phyloP scores from a whole-genome alignment of 2,888 invertebrate genomes.

The Spialia ferax region DNA sequence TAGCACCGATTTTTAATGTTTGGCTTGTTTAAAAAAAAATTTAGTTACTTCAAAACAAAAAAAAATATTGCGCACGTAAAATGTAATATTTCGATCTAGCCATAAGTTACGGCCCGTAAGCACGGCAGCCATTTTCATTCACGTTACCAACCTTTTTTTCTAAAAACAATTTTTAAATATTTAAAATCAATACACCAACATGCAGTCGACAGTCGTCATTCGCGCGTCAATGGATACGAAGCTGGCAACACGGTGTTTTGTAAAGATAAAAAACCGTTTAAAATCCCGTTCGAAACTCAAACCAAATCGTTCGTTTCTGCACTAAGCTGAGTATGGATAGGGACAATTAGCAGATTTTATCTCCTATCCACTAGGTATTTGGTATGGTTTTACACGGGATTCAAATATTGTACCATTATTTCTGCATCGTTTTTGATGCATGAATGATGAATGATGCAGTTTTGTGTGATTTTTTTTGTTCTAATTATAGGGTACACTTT shows the following conservation, averaged over 20 bases:
- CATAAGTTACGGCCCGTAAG: no score
- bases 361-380: not conserved
- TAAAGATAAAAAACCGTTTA: slow-evolving; percentile 35
- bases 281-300: slow-evolving; percentile 28
- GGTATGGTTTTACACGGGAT: not conserved
- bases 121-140: not conserved
- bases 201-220: slow-evolving; percentile 53
- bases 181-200: not conserved
- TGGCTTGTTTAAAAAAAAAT: no score
- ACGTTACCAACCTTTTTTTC: not conserved
- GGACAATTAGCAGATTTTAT: not conserved
- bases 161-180: not conserved
- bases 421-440: no score
- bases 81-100: no score
- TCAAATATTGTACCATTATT: not conserved
- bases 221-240: slow-evolving; percentile 50
- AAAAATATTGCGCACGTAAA: no score
- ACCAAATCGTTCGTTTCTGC: slow-evolving; percentile 19
- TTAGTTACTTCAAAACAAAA: no score
- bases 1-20: no score
- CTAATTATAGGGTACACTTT: no score
- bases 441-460: no score
- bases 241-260: slow-evolving; percentile 49
- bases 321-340: slow-evolving; percentile 3
- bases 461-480: no score